These are phyloP conservation scores for Ormyrus nitidulus DNA, from an alignment of 2,888 invertebrate genomes.

Conservation along the genomic window DNA sequence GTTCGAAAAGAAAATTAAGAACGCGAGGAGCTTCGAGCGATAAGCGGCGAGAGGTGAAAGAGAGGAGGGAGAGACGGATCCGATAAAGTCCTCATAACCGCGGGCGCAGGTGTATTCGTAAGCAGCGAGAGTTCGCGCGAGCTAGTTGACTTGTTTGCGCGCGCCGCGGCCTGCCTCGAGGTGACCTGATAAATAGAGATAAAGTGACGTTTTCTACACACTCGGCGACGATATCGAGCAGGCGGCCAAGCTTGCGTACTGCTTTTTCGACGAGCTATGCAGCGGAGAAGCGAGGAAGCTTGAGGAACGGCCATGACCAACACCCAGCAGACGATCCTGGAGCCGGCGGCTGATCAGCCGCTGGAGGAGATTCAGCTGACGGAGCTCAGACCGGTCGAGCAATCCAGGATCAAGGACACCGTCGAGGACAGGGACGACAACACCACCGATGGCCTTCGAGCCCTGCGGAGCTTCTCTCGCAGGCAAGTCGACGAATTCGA, in stretches of 20 bases:
- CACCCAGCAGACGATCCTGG: constrained; percentile 21
- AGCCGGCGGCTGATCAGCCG: constrained; percentile 62
- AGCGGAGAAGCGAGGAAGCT: not conserved
- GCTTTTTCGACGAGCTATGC: not conserved
- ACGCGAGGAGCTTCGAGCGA: constrained; percentile 42
- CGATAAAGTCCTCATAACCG: constrained; percentile 43
- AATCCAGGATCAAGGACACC: constrained; percentile 66
- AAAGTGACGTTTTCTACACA: constrained; percentile 46
- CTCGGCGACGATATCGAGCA: constrained; percentile 15
- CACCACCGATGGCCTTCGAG: constrained; percentile 69
- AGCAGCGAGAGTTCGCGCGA: not conserved
- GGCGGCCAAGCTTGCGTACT: not conserved
- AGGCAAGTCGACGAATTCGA: constrained; percentile 58
- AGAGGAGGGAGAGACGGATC: constrained; percentile 21
- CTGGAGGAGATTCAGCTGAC: constrained; percentile 70
- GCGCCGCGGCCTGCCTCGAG: constrained; percentile 14
- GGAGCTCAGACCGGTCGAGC: constrained; percentile 71
- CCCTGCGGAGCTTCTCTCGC: constrained; percentile 67
- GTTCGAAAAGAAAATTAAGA: constrained; percentile 37
- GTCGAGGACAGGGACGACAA: constrained; percentile 62
- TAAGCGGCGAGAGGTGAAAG: constrained; percentile 10
- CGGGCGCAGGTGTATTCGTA: constrained; percentile 34
- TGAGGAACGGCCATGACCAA: constrained; percentile 44
- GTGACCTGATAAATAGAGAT: constrained; percentile 57
- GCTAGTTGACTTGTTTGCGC: constrained; percentile 11